Evolutionary conservation across 2,888 invertebrate genomes (phyloP), one percentile per base, ranked within the genome.

Genomic region (Cyrtodaria siliqua): DNA sequence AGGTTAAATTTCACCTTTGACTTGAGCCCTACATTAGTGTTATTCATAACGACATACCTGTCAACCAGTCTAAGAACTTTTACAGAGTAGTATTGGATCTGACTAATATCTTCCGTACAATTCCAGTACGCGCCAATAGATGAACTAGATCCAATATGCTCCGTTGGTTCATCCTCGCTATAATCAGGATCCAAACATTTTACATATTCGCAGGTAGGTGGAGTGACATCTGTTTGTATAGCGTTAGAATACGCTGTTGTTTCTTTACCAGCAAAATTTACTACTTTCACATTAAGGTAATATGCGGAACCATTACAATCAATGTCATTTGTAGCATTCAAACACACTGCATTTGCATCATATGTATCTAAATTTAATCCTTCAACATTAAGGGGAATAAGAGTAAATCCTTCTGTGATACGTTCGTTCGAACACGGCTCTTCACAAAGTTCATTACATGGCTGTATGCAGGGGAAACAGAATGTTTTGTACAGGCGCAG

Each of bases 101-200:
- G 76, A 33, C 85, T 82, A 12, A 83, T 60, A 27, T 85, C 84
- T 53, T 87, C 87, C 0, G 64, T 60, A 44, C 79, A 82, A 23
- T 83, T 79, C 87, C 87, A 87, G 27, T 76, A 82, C 2, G 81
- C 84, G 14, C 82, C 85, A 4, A 87, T 75, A 24, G 73, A 69
- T 18, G 83, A 79, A 56, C 75, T 83, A n/a, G 84, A 82, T 6
- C 87, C 87, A n/a, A 82, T 67, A 29, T 72, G 79, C 0, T 56
- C n/a, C 8, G 82, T 68, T 0, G 83, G 83, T 62, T 83, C 83
- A 53, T 87, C 85, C 33, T 68, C 59, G n/a, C 79, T 82, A 44
- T 84, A 74, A 0, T 74, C 62, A 6, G 88, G 88, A 53, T 87
- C 84, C 6, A 83, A 53, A 59, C 88, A 88, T 57, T 71, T 73